Evolutionary conservation across 2,797 vertebrate species (phyloP).

Genomic region (Bryconaethiops microstoma): DNA sequence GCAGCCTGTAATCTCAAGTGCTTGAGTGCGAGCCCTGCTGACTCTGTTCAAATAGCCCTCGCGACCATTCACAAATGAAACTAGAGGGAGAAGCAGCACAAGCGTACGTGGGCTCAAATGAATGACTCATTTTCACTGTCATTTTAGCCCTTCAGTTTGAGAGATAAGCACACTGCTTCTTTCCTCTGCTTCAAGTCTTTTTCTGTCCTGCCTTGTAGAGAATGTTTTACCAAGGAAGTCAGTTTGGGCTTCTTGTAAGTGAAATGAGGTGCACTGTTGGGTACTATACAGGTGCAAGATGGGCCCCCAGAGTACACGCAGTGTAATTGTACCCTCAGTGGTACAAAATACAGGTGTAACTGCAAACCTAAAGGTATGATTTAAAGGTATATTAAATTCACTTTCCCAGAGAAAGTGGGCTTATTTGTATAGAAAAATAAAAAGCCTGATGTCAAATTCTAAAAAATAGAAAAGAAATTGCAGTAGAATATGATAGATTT

Average conservation of each 20-base stretch:
- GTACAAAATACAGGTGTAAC: too few species aligned
- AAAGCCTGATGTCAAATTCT: too few species aligned
- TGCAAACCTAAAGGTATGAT: too few species aligned
- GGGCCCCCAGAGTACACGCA: background rate
- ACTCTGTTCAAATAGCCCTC: slow-evolving; percentile 55
- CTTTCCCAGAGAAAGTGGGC: too few species aligned
- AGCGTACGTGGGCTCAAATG: slow-evolving; percentile 35
- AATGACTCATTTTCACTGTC: slow-evolving; percentile 46
- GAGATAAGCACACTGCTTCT: slow-evolving; percentile 33
- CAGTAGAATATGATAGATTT: too few species aligned
- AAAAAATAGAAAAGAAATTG: too few species aligned
- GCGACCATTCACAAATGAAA: slow-evolving; percentile 50
- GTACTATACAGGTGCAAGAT: background rate
- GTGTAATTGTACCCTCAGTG: too few species aligned
- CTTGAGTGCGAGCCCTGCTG: slow-evolving; percentile 48
- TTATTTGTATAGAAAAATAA: too few species aligned
- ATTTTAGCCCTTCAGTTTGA: slow-evolving; percentile 39
- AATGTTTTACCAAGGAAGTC: background rate
- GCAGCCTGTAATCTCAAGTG: slow-evolving; percentile 57
- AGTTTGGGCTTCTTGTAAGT: background rate
- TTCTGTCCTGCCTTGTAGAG: background rate
- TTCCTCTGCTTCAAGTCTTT: slow-evolving; percentile 3
- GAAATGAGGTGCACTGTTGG: background rate
- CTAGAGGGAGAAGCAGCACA: slow-evolving; percentile 46
- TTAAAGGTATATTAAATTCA: too few species aligned